These are phyloP conservation scores for Spheniscus humboldti DNA, from an alignment of 2,797 vertebrate species.

Conservation along the genomic window DNA sequence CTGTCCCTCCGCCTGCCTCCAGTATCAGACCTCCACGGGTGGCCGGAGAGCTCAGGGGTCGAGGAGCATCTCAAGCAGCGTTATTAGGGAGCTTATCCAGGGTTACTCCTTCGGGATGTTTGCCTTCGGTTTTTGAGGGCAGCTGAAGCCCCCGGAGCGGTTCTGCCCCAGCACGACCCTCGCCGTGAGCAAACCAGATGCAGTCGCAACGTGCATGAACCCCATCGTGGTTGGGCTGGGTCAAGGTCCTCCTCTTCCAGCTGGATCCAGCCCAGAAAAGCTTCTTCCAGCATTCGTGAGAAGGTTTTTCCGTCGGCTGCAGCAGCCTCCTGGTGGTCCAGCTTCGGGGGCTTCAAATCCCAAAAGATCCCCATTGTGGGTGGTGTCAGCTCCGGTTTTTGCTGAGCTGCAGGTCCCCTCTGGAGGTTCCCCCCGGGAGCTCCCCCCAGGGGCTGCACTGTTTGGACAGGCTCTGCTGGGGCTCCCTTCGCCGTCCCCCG, in stretches of 20 bases:
- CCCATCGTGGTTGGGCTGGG: accelerated
- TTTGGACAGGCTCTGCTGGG: not conserved
- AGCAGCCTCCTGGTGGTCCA: not conserved
- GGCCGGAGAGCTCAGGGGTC: not conserved
- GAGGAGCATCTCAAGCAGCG: not conserved
- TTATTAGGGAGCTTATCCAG: not conserved
- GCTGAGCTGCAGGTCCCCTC: not conserved
- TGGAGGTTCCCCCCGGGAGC: not conserved
- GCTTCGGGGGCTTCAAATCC: not conserved
- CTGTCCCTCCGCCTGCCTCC: not conserved
- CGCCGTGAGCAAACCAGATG: accelerated
- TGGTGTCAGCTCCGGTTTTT: accelerated
- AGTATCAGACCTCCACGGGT: not conserved
- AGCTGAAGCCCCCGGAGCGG: not conserved
- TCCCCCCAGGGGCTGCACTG: not conserved
- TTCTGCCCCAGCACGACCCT: not conserved
- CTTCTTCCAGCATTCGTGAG: not conserved
- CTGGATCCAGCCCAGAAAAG: not conserved
- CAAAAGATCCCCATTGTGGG: accelerated
- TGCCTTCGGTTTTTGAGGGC: not conserved
- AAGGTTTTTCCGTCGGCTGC: not conserved
- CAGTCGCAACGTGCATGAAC: accelerated
- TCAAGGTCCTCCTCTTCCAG: not conserved
- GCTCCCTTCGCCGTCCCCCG: not conserved
- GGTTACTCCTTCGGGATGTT: too few relatives aligned